Percentiles rank a stretch among this genome's conserved stretches.
These are phyloP conservation scores for Phengaris alcon DNA, from an alignment of 2,888 invertebrate genomes.

Conservation along the genomic window DNA sequence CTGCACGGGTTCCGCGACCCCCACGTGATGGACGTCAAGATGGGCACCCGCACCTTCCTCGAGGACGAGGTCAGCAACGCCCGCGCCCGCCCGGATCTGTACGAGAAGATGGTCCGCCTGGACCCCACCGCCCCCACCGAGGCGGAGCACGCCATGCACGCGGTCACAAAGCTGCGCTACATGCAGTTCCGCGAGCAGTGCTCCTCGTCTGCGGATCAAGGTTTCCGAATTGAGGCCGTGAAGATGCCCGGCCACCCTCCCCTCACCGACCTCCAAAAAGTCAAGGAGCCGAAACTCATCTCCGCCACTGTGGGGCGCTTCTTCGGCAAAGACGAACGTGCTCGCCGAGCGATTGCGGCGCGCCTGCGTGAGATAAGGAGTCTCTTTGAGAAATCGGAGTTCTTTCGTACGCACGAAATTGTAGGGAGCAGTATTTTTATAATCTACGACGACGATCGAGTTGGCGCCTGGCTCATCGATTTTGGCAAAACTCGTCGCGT, in stretches of 20 bases:
- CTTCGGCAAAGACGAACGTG: constrained; percentile 82
- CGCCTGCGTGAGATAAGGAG: constrained; percentile 87
- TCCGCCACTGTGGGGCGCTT: constrained; percentile 86
- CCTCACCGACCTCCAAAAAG: constrained; percentile 92
- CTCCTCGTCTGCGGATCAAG: constrained; percentile 94
- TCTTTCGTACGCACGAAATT: constrained; percentile 93
- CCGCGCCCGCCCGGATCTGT: constrained; percentile 90
- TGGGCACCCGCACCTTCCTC: constrained; percentile 96
- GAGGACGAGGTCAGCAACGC: constrained; percentile 96
- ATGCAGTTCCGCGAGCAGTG: constrained; percentile 97
- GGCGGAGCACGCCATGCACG: constrained; percentile 88
- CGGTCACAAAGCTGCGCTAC: constrained; percentile 96
- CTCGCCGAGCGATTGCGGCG: constrained; percentile 83
- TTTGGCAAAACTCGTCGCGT: constrained; percentile 94
- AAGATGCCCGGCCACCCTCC: constrained; percentile 91
- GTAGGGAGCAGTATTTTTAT: constrained; percentile 96
- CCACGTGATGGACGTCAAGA: constrained; percentile 97
- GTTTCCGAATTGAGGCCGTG: constrained; percentile 97
- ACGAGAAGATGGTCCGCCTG: constrained; percentile 96
- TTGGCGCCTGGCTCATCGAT: constrained; percentile 97
- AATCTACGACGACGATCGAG: constrained; percentile 92
- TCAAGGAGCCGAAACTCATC: constrained; percentile 88
- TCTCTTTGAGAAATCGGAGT: constrained; percentile 89
- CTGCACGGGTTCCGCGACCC: constrained; percentile 94
- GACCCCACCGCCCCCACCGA: constrained; percentile 92